phyloP scores from a whole-genome alignment of 2,797 vertebrate species.

The Vespertilio murinus region DNA sequence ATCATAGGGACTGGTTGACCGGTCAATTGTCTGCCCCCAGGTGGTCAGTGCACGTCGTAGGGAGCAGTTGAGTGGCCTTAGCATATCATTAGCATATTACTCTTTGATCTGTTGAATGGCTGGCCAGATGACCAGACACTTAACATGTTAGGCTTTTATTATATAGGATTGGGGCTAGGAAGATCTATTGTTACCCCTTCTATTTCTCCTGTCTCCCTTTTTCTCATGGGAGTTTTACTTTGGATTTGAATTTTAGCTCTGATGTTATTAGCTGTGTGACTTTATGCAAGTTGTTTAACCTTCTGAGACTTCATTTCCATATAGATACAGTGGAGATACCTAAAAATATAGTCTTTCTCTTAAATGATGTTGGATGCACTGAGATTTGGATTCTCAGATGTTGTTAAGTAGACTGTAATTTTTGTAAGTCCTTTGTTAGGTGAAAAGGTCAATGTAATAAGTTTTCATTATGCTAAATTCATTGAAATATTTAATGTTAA shows the following conservation, averaged over 20 bases:
- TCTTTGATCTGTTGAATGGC: too few species aligned
- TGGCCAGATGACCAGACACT: too few species aligned
- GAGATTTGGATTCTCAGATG: background rate
- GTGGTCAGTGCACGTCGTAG: too few species aligned
- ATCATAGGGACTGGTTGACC: too few species aligned
- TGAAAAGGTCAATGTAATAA: background rate
- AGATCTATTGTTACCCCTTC: background rate
- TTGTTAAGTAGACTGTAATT: background rate
- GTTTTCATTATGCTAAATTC: background rate
- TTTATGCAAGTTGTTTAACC: background rate
- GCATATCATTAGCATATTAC: too few species aligned
- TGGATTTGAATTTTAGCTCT: constrained; percentile 14
- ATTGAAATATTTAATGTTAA: background rate
- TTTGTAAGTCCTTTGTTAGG: background rate
- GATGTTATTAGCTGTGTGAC: background rate
- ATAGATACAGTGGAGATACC: background rate
- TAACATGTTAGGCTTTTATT: too few species aligned
- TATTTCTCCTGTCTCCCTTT: fast-evolving
- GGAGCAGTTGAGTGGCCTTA: too few species aligned
- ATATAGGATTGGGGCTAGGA: background rate
- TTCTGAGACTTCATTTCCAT: background rate
- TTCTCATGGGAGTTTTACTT: background rate
- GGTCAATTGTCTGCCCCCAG: too few species aligned
- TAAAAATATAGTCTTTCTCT: background rate
- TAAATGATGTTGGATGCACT: background rate